phyloP scores from a whole-genome alignment of 2,797 vertebrate species.

The Ataeniobius toweri region DNA sequence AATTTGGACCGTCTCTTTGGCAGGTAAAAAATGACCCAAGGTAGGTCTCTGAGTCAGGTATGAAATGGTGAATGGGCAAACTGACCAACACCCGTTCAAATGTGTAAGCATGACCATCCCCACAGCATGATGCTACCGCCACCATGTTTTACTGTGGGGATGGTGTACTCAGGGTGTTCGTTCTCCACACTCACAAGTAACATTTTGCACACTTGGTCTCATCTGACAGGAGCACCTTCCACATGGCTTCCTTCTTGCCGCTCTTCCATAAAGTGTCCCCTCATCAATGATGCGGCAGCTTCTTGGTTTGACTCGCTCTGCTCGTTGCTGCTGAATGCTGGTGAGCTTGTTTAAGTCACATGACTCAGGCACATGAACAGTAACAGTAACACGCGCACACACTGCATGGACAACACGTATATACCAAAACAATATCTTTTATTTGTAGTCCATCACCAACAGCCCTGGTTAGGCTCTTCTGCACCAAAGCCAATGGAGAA shows the following conservation, averaged over 20 bases:
- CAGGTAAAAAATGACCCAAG: background rate
- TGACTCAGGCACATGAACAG: conserved; percentile 25
- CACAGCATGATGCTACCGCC: background rate
- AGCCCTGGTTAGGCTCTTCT: conserved; percentile 98
- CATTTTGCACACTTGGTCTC: background rate
- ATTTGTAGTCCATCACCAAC: conserved; percentile 97
- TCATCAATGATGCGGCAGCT: background rate
- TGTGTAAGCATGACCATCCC: background rate
- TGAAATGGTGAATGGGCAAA: background rate
- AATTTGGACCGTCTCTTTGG: background rate
- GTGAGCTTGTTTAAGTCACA: conserved; percentile 28
- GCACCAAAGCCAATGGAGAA: conserved; percentile 99
- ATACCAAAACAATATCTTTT: conserved; percentile 97
- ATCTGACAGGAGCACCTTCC: too few species aligned
- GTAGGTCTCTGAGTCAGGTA: background rate
- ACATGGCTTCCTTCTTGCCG: background rate
- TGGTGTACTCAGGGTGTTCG: too few species aligned
- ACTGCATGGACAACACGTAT: conserved; percentile 73
- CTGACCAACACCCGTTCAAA: background rate
- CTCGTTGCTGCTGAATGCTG: conserved; percentile 21
- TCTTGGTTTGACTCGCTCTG: conserved; percentile 19
- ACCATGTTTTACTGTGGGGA: background rate
- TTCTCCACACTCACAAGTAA: background rate
- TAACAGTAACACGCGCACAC: conserved; percentile 48
- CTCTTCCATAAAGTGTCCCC: conserved; percentile 28